phyloP scores from a whole-genome alignment of 2,113 vertebrate species.

The Sinocyclocheilus grahami region DNA sequence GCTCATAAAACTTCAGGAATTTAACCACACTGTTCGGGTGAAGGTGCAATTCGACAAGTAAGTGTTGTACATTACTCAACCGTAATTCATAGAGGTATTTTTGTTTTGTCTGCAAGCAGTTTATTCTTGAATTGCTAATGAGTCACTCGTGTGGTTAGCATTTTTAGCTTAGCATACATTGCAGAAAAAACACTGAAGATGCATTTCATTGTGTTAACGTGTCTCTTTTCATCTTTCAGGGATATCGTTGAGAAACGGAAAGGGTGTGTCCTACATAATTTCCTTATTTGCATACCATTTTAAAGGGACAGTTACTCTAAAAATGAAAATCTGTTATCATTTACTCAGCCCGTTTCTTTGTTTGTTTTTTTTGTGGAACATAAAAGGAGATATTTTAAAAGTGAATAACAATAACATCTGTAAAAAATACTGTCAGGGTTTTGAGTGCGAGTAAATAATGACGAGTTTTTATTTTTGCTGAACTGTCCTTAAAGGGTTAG shows the following conservation, averaged over 20 bases:
- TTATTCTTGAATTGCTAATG: not conserved
- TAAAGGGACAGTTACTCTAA: not conserved
- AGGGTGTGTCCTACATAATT: slow-evolving; percentile 76
- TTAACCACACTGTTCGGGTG: slow-evolving; percentile 96
- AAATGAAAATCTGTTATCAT: not conserved
- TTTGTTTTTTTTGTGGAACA: too few relatives aligned
- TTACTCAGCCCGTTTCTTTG: too few relatives aligned
- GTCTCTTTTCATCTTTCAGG: slow-evolving; percentile 69
- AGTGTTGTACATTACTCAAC: slow-evolving; percentile 54
- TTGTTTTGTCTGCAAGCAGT: not conserved
- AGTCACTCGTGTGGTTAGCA: not conserved
- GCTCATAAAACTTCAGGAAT: slow-evolving; percentile 91
- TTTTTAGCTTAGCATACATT: not conserved
- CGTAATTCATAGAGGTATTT: not conserved
- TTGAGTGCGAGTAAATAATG: too few relatives aligned
- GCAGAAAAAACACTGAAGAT: not conserved
- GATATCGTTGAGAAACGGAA: slow-evolving; percentile 91
- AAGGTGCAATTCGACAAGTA: slow-evolving; percentile 96
- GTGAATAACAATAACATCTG: too few relatives aligned
- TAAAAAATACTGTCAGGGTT: too few relatives aligned
- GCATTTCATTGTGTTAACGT: not conserved
- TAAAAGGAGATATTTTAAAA: too few relatives aligned
- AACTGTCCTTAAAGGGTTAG: too few relatives aligned
- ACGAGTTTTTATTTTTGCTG: too few relatives aligned
- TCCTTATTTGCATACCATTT: not conserved